A percentile compares a stretch with the other conserved stretches of the same genome.
phyloP scores from a whole-genome alignment of 2,113 vertebrate species.

The mouse (Mus musculus) region GRCm39 chr13:98880501-98881000 shows the following conservation, averaged over 20 bases:
- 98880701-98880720: background rate
- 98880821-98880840: background rate
- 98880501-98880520: background rate
- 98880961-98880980: background rate
- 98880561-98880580: background rate
- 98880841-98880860: background rate
- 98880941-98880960: background rate
- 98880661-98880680: conserved; percentile 38
- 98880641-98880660: conserved; percentile 12
- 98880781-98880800: background rate
- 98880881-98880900: background rate
- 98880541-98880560: background rate
- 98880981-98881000: background rate
- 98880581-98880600: background rate
- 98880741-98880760: background rate
- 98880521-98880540: too few relatives aligned
- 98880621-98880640: conserved; percentile 28
- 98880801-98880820: background rate
- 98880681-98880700: background rate
- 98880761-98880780: background rate
- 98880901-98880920: background rate
- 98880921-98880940: background rate
- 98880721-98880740: background rate
- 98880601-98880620: conserved; percentile 29
- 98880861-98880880: background rate